A percentile compares a stretch with the other conserved stretches of the same genome.
phyloP scores from a whole-genome alignment of 2,797 vertebrate genomes.

The Pangasius sanitwongsei region DNA sequence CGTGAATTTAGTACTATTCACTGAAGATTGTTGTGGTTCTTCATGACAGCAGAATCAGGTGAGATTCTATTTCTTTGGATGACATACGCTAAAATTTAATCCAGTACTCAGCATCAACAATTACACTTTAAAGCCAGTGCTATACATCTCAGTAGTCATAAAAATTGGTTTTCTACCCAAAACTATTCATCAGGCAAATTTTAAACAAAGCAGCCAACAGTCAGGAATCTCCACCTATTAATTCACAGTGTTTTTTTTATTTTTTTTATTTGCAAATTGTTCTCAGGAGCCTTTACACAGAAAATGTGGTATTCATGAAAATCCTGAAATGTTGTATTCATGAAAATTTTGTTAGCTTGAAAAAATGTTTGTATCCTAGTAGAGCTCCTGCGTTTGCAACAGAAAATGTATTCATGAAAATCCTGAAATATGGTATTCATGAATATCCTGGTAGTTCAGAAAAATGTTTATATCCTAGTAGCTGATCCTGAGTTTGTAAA shows the following conservation, averaged over 20 bases:
- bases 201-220: background rate
- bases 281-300: background rate
- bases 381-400: background rate
- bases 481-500: background rate
- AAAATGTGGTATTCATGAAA: background rate
- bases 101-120: background rate
- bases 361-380: background rate
- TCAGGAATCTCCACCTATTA: background rate
- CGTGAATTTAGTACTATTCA: background rate
- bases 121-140: background rate
- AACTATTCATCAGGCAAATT: background rate
- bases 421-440: background rate
- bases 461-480: background rate
- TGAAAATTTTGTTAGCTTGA: background rate
- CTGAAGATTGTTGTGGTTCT: background rate
- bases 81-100: background rate
- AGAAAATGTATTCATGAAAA: background rate
- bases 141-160: background rate
- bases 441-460: background rate
- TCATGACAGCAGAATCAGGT: background rate
- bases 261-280: background rate
- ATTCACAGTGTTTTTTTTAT: background rate
- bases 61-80: background rate
- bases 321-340: background rate
- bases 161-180: background rate